These are phyloP conservation scores for Machimus atricapillus DNA, from an alignment of 2,888 invertebrate species.

Conservation along the genomic window DNA sequence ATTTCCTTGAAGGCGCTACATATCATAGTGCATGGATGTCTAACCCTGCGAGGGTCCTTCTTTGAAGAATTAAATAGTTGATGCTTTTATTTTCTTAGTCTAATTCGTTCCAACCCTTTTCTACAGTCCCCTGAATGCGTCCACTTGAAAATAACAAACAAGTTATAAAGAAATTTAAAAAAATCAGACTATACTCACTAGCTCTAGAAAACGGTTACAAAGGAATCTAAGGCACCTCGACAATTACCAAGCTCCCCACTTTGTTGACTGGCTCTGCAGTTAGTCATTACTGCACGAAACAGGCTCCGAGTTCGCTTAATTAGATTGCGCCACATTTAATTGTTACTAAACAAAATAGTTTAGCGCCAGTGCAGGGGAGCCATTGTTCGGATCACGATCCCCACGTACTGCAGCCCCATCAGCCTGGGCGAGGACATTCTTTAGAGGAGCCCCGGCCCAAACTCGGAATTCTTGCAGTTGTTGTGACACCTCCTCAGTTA, in stretches of 20 bases:
- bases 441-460: neutral
- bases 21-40: neutral
- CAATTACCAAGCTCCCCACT: neutral
- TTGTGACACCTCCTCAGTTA: neutral
- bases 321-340: conserved; percentile 26
- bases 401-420: neutral
- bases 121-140: neutral
- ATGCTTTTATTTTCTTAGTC: neutral
- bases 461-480: neutral
- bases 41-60: no score
- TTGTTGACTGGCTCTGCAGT: neutral
- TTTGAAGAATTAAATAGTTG: neutral
- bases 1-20: neutral
- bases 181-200: neutral
- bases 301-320: neutral
- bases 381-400: conserved; percentile 1
- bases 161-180: neutral
- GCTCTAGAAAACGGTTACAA: neutral
- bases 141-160: neutral
- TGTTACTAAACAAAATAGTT: conserved; percentile 18
- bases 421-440: neutral
- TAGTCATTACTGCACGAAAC: neutral
- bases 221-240: neutral
- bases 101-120: neutral
- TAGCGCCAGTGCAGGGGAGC: neutral